Evolutionary conservation across 2,888 invertebrate genomes (phyloP), one percentile per base, ranked within the genome.

Genomic region (Dicranocentrus wangi): DNA sequence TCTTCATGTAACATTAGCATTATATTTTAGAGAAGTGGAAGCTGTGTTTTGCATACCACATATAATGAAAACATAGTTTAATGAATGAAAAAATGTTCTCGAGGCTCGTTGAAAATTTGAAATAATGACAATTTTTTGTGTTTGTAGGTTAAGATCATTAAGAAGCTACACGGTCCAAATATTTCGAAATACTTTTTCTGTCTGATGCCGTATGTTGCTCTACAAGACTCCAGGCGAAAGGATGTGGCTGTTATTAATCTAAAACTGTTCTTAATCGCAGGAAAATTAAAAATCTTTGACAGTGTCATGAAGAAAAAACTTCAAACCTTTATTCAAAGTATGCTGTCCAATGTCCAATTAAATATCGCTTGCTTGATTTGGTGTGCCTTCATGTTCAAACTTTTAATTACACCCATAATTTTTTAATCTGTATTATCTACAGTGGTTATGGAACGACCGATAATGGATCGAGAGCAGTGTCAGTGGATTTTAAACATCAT

Each of bases 171-270:
- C n/a, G 85, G 86, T 15, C 80, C 63, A 25, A 80, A 84, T 47
- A 53, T 86, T 5, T 58, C 60, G 39, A 85, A 84, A 61, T 82
- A 85, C 58, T 84, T 85, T 43, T 85, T 86, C 47, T 25, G 28
- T 3, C 66, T 58, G 63, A 66, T 86, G 39, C 86, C 86, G 0
- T 86, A 83, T 66, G 82, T 76, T 17, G 66, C 83, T 17, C 68
- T 83, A 2, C 82, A 83, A 19, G 86, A 86, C 0, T 72, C 75
- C 10, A 79, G 77, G 8, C 63, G 70, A 17, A 60, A 58, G 15
- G 21, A 66, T 17, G 60, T 84, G 0, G 60, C 61, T 1, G 53
- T 58, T 1, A 43, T 84, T 2, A 86, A 86, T 72, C 71, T 85
- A 1, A 66, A 83, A 43, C 51, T 86, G n/a, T 86, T 85, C 61